Evolutionary conservation across 2,113 vertebrate species (phyloP).

Genomic region (Datnioides undecimradiatus): DNA sequence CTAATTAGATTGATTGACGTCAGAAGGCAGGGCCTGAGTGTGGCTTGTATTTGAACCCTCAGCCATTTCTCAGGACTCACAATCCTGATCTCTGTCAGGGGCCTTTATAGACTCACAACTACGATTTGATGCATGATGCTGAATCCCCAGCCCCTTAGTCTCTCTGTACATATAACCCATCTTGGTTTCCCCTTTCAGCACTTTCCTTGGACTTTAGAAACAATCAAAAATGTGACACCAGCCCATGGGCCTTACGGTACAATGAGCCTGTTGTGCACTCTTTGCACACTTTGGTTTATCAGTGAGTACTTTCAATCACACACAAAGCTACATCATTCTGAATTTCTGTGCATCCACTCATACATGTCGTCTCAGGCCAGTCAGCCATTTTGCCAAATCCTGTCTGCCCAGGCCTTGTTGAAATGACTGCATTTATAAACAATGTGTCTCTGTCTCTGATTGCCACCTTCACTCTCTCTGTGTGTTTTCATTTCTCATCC

Average conservation of each 20-base stretch:
- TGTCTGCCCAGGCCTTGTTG: background rate
- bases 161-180: slow-evolving; percentile 17
- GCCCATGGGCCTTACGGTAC: background rate
- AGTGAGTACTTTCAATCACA: background rate
- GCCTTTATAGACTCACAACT: slow-evolving; percentile 32
- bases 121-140: slow-evolving; percentile 19
- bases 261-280: background rate
- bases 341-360: background rate
- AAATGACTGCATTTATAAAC: background rate
- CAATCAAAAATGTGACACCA: slow-evolving; percentile 8
- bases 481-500: slow-evolving; percentile 24
- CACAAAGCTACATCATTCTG: slow-evolving; percentile 1
- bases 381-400: slow-evolving; percentile 4
- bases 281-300: background rate
- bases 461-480: background rate
- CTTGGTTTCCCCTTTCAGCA: slow-evolving; percentile 4
- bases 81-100: slow-evolving; percentile 54
- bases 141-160: background rate
- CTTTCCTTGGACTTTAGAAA: background rate
- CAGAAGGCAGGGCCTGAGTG: slow-evolving; percentile 63
- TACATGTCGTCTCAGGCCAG: background rate
- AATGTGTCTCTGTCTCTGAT: slow-evolving; percentile 2
- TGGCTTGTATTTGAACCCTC: slow-evolving; percentile 76
- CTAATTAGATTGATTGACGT: slow-evolving; percentile 83
- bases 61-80: slow-evolving; percentile 61